Percentiles rank a stretch among this genome's conserved stretches.
phyloP scores from a whole-genome alignment of 2,888 invertebrate species.

The Lochmaea crataegi region DNA sequence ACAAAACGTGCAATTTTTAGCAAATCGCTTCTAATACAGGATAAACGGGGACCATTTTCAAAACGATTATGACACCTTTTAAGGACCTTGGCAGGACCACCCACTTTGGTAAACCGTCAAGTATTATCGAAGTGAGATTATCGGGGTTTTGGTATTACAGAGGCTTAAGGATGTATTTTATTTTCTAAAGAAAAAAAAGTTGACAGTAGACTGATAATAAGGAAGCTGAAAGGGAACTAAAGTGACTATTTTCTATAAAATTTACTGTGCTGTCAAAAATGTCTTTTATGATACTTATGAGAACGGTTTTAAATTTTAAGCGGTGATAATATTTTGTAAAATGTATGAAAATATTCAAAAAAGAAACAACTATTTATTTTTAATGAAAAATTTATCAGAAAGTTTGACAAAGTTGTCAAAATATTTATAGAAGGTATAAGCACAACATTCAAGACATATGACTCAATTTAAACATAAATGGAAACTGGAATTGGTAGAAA shows the following conservation, averaged over 20 bases:
- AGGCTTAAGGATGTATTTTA: neutral
- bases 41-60: constrained; percentile 24
- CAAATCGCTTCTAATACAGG: constrained; percentile 31
- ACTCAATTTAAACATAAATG: no score
- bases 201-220: constrained; percentile 16
- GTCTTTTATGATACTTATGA: neutral
- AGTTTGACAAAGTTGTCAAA: no score
- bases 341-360: no score
- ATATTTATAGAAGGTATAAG: no score
- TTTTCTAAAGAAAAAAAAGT: constrained; percentile 13
- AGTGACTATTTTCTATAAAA: constrained; percentile 13
- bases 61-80: constrained; percentile 31
- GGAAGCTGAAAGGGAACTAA: constrained; percentile 19
- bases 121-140: constrained; percentile 23
- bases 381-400: no score
- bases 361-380: no score
- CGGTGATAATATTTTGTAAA: neutral
- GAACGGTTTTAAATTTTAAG: neutral
- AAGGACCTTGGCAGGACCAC: constrained; percentile 22
- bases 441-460: no score
- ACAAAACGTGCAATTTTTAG: constrained; percentile 45
- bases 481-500: no score
- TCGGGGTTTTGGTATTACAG: constrained; percentile 18
- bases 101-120: constrained; percentile 21
- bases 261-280: constrained; percentile 20